phyloP scores from a whole-genome alignment of 2,113 vertebrate genomes.

The Rhinolophus ferrumequinum region DNA sequence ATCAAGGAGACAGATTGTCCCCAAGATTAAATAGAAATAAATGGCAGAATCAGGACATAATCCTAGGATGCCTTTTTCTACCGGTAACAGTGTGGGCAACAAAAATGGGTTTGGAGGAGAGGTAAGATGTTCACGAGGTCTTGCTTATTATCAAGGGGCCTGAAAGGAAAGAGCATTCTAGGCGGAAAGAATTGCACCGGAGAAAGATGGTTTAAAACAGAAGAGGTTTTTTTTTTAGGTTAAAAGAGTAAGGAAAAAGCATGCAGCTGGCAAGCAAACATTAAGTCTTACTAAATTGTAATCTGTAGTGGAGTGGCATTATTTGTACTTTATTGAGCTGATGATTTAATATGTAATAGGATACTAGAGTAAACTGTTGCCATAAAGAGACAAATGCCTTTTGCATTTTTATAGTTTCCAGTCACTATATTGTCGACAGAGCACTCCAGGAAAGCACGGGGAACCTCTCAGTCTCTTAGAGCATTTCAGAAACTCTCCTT shows the following conservation, averaged over 20 bases:
- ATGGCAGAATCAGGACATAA: accelerated
- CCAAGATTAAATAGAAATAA: background rate
- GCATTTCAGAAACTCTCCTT: conserved; percentile 61
- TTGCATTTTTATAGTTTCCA: conserved; percentile 69
- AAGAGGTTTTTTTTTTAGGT: background rate
- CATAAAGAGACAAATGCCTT: conserved; percentile 39
- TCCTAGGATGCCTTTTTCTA: background rate
- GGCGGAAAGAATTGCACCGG: background rate
- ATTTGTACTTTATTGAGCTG: background rate
- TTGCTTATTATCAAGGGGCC: background rate
- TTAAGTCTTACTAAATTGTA: background rate
- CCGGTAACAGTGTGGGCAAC: background rate
- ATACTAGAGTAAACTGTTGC: background rate
- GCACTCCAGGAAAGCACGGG: conserved; percentile 46
- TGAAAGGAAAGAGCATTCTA: background rate
- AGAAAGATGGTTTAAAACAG: background rate
- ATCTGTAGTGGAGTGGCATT: background rate
- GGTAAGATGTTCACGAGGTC: accelerated
- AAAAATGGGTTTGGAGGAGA: background rate
- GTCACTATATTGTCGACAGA: conserved; percentile 61
- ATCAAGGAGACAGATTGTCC: background rate
- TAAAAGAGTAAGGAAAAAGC: background rate
- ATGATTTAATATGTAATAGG: background rate
- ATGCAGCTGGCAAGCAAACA: background rate
- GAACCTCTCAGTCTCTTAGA: background rate